These are phyloP conservation scores for Bradypodion pumilum DNA, from an alignment of 2,797 vertebrate genomes.

Conservation along the genomic window DNA sequence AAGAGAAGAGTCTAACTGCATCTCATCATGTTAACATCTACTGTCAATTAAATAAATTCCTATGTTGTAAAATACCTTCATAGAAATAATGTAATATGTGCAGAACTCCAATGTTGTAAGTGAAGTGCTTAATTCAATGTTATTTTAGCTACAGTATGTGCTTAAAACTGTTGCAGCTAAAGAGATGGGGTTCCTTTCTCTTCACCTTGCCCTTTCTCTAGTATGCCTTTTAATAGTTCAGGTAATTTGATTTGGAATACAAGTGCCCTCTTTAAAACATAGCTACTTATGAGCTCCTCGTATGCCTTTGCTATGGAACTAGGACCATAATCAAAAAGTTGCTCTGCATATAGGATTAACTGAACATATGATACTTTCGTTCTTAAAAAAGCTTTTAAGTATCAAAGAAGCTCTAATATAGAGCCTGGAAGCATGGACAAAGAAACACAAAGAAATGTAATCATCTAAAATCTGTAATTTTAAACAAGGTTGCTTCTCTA, in stretches of 20 bases:
- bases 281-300: conserved; percentile 45
- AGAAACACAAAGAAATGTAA: background rate
- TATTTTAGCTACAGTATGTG: conserved; percentile 59
- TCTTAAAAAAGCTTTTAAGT: conserved; percentile 45
- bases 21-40: conserved; percentile 64
- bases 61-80: conserved; percentile 66
- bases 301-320: conserved; percentile 29
- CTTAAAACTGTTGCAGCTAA: conserved; percentile 59
- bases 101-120: conserved; percentile 63
- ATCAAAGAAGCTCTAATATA: conserved; percentile 33
- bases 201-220: conserved; percentile 49
- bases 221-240: conserved; percentile 53
- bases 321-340: conserved; percentile 44
- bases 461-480: conserved; percentile 44
- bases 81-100: conserved; percentile 65
- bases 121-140: conserved; percentile 62
- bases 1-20: conserved; percentile 57
- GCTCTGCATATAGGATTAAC: conserved; percentile 19
- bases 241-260: conserved; percentile 57
- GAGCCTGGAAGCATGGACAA: conserved; percentile 45
- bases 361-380: conserved; percentile 26
- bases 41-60: conserved; percentile 66
- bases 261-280: conserved; percentile 47
- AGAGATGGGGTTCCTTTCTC: conserved; percentile 48
- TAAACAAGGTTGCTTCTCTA: conserved; percentile 52